Evolutionary conservation across 2,797 vertebrate genomes (phyloP).

Genomic region (Erethizon dorsatum): DNA sequence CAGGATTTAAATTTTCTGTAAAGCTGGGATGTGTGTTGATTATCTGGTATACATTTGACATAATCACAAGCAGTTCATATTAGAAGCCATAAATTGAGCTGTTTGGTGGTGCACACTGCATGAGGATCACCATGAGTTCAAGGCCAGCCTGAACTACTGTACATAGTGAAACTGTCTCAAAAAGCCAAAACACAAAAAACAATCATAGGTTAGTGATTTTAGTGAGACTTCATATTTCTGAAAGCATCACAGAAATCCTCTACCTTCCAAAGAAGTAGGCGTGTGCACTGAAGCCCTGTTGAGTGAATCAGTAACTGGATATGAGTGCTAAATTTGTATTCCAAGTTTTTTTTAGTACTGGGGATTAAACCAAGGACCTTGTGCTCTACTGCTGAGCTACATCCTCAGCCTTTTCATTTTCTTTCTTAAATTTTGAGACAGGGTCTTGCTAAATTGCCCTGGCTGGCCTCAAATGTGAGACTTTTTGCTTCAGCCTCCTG

Average conservation of each 20-base stretch:
- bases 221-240: conserved; percentile 16
- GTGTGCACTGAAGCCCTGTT: not conserved
- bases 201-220: conserved; percentile 30
- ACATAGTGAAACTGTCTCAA: not conserved
- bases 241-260: conserved; percentile 53
- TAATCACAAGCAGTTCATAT: too few relatives aligned
- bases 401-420: not conserved
- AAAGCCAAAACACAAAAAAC: not conserved
- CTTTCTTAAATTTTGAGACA: not conserved
- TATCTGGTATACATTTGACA: too few relatives aligned
- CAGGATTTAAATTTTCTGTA: conserved; percentile 52
- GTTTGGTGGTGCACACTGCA: too few relatives aligned
- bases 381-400: not conserved
- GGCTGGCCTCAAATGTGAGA: not conserved
- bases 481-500: not conserved
- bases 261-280: not conserved
- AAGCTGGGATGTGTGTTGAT: too few relatives aligned
- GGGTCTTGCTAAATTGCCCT: not conserved
- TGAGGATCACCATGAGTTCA: not conserved
- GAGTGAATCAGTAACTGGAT: conserved; percentile 7
- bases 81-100: too few relatives aligned
- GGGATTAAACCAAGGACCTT: not conserved
- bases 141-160: not conserved
- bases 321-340: not conserved
- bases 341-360: not conserved